Base-by-base conservation (phyloP, 2,888 invertebrate species). In the Emesis russula region DNA sequence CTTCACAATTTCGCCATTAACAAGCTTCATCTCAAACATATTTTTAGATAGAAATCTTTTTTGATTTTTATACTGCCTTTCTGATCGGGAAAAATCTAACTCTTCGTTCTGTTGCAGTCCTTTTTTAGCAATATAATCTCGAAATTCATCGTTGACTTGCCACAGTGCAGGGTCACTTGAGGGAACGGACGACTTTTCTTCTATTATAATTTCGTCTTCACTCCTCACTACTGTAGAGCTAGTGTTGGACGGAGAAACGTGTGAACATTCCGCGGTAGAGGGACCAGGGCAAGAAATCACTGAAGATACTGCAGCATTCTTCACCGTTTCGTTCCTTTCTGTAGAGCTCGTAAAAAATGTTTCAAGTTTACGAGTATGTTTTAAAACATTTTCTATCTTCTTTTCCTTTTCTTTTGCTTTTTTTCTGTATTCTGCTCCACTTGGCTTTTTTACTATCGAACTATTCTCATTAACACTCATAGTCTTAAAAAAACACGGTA, bases 301-400 rank as follows among this genome's bases (percentile, higher is more conserved):
- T 63, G 25, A 25, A 25, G 25, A 63, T 63, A 63, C 25, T 63
- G 63, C 25, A 63, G 63, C 63, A 63, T 63, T 63, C 25, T 25
- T 77, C 77, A 71, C 83, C 33, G 78, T 83, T 83, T 83, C 66
- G 77, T 83, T 78, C 48, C 78, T 78, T 76, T 77, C 83, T 70
- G 83, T 70, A 76, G 83, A 83, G 77, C 48, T 77, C 78, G 83
- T 83, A 83, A 83, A 78, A 77, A 83, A 83, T 83, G 78, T 83
- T 83, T 78, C 48, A 53, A 78, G 83, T 83, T 70, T 83, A 41
- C 63, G 63, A 63, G 63, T 63, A 63, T 63, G 63, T 63, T 63
- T 63, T 63, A 63, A 63, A 63, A 63, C 25, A 63, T 58, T 63
- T 25, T 63, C 63, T 63, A 25, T 63, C 63, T 63, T 63, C 63